These are phyloP conservation scores for Tiliqua scincoides DNA, from an alignment of 2,113 vertebrate species.

Conservation along the genomic window DNA sequence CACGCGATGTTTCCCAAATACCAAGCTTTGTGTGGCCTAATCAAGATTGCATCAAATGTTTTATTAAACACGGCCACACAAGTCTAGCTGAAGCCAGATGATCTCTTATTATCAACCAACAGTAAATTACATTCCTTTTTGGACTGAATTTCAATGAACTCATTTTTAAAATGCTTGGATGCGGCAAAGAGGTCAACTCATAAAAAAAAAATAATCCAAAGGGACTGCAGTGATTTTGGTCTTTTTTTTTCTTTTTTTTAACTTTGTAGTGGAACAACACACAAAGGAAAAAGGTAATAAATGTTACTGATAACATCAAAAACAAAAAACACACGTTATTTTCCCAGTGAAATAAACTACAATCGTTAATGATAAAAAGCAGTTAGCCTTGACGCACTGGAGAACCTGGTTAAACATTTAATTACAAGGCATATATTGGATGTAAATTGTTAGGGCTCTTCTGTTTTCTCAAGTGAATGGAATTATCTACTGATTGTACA, in stretches of 20 bases:
- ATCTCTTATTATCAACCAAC: slow-evolving; percentile 87
- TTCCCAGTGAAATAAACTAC: background rate
- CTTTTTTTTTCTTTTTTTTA: background rate
- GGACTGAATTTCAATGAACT: slow-evolving; percentile 89
- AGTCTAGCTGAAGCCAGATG: slow-evolving; percentile 82
- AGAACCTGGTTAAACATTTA: slow-evolving; percentile 20
- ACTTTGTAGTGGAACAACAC: slow-evolving; percentile 27
- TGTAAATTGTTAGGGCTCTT: background rate
- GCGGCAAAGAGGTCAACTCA: slow-evolving; percentile 75
- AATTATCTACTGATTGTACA: slow-evolving; percentile 1
- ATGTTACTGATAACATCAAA: slow-evolving; percentile 14
- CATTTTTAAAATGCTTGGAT: slow-evolving; percentile 82
- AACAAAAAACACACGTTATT: background rate
- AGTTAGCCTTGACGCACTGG: slow-evolving; percentile 16
- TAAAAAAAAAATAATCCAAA: slow-evolving; percentile 35
- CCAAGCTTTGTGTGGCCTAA: slow-evolving; percentile 81
- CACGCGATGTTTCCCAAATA: slow-evolving; percentile 83
- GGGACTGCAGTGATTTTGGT: slow-evolving; percentile 20
- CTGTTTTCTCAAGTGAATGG: slow-evolving; percentile 19
- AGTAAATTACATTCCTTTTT: slow-evolving; percentile 84
- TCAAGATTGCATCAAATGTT: slow-evolving; percentile 88
- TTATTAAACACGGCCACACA: slow-evolving; percentile 78
- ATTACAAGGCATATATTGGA: slow-evolving; percentile 18
- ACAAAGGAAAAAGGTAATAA: slow-evolving; percentile 32
- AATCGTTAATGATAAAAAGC: slow-evolving; percentile 23